These are phyloP conservation scores for Margaritifera margaritifera DNA, from an alignment of 2,888 invertebrate genomes.

Conservation along the genomic window DNA sequence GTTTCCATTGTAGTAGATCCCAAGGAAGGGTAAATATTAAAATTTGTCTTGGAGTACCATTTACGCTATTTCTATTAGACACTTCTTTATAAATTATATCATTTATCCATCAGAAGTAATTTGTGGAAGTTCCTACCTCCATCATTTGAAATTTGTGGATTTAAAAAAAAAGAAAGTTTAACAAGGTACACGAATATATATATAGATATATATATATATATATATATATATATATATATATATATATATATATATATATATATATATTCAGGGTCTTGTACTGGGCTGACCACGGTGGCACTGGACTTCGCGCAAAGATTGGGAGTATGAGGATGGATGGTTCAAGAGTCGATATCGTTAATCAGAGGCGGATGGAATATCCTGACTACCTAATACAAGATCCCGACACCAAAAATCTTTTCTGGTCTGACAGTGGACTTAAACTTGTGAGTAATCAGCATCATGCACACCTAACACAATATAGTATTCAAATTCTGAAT, in stretches of 20 bases:
- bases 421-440: conserved; percentile 81
- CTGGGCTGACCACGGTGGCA: conserved; percentile 96
- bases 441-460: conserved; percentile 67
- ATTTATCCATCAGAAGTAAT: no score
- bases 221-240: not conserved
- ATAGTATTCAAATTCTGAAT: no score
- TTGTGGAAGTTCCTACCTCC: no score
- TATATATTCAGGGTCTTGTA: conserved; percentile 81
- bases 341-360: conserved; percentile 82
- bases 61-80: no score
- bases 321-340: conserved; percentile 93
- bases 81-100: no score
- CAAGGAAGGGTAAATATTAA: conserved; percentile 82
- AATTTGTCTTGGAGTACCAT: no score
- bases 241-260: not conserved
- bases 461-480: no score
- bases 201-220: no score
- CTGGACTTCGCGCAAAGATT: conserved; percentile 89
- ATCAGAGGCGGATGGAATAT: conserved; percentile 76
- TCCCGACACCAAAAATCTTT: conserved; percentile 84
- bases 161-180: not conserved
- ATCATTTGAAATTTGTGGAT: not conserved
- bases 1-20: conserved; percentile 92
- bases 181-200: not conserved
- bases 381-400: conserved; percentile 91